Evolutionary conservation across 2,888 invertebrate species (phyloP), one percentile per base, ranked within the genome.

Genomic region (Xestobium rufovillosum): DNA sequence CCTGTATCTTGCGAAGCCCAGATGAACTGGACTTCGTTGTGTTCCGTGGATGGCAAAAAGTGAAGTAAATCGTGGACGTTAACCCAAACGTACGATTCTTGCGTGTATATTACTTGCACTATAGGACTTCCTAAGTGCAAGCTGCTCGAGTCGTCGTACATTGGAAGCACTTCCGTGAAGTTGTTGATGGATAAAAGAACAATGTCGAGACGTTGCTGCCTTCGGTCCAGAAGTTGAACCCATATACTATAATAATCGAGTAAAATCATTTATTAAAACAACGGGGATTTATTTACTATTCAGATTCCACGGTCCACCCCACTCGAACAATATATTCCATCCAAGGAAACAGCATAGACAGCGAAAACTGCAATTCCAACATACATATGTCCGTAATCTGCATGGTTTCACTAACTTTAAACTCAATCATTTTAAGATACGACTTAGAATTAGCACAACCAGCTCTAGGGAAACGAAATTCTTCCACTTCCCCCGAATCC

Each of bases 1-100:
- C 92, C 92, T 0, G 83, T 83, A 60, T 90, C 87, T 66, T 96
- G 95, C 26, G 87, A 89, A 1, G 89, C 89, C 91, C 92, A 95
- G 31, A 96, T 73, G 64, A 94, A 92, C 43, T 70, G 69, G 1
- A 73, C 23, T n/a, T 19, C 28, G 19, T 50, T 52, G 36, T 63
- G 62, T 39, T 75, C 72, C 8, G 59, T 61, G 26, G 73, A 68
- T 4, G 83, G 81, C 43, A 92, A 69, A 65, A 94, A 92, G 61
- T 89, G 75, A 0, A 95, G 68, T 41, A 92, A 73, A 61, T 95
- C 92, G 62, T 94, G 89, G 2, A 94, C 86, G 66, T 95, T 94
- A 41, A 95, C 80, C 95, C 95, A 95, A n/a, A 88, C 77, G 39
- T 80, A 76, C 0, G 87, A 80, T 41, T 68, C 68, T 52, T 81